Conservation (phyloP, 2,888 invertebrate species). For the Spodoptera exigua region DNA sequence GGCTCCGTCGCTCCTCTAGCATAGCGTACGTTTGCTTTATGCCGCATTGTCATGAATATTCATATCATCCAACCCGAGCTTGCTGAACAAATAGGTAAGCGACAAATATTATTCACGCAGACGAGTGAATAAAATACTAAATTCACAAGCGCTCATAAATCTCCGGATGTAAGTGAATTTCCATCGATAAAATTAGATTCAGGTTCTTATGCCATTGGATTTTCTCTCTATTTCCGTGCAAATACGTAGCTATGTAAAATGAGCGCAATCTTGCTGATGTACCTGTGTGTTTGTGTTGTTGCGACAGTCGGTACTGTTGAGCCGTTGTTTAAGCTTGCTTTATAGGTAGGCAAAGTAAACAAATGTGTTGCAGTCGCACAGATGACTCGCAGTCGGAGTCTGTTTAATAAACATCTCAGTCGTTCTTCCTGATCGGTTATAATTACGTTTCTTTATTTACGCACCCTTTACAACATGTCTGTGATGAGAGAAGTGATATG, state of each 20-base stretch:
- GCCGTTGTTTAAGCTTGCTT: conserved; percentile 50
- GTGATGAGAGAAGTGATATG: conserved; percentile 66
- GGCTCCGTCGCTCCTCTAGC: conserved; percentile 71
- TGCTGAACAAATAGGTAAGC: conserved; percentile 60
- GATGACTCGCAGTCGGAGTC: conserved; percentile 73
- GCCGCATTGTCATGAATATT: conserved; percentile 70
- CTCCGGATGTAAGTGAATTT: conserved; percentile 52
- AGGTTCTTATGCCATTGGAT: conserved; percentile 8
- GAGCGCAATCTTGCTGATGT: neutral
- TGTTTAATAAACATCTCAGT: conserved; percentile 79
- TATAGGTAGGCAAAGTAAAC: conserved; percentile 66
- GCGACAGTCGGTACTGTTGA: conserved; percentile 26
- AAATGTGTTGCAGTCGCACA: conserved; percentile 68
- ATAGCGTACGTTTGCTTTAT: conserved; percentile 71
- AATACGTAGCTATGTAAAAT: neutral
- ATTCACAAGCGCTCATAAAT: conserved; percentile 55
- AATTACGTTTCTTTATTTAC: conserved; percentile 59
- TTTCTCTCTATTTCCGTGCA: conserved; percentile 12
- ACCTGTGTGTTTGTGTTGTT: conserved; percentile 14
- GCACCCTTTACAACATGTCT: conserved; percentile 61
- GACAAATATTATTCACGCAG: conserved; percentile 61
- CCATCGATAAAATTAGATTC: conserved; percentile 55
- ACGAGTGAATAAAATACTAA: conserved; percentile 61
- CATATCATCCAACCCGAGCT: conserved; percentile 67
- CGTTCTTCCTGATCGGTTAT: conserved; percentile 64